Conservation (phyloP, 2,888 invertebrate species). For the Seira ritae region DNA sequence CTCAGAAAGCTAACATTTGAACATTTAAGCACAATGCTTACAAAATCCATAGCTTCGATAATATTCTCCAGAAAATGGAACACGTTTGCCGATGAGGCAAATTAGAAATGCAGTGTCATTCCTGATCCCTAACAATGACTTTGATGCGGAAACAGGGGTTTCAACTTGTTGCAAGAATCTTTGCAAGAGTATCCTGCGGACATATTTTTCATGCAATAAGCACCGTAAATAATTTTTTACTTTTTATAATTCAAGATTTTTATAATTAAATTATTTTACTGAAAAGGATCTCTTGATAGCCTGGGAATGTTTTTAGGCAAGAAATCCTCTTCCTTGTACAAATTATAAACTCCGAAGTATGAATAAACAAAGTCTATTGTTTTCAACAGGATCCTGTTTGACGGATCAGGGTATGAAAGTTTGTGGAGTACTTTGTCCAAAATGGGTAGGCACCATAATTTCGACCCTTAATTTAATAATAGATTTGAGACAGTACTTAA, state of each 20-base stretch:
- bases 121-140: conserved; percentile 40
- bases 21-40: no score
- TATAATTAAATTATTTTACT: no score
- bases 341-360: conserved; percentile 39
- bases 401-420: conserved; percentile 46
- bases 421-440: conserved; percentile 60
- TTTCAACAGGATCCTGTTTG: conserved; percentile 48
- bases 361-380: conserved; percentile 64
- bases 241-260: no score
- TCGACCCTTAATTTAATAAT: conserved; percentile 11
- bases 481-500: neutral
- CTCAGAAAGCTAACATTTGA: no score
- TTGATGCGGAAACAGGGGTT: conserved; percentile 36
- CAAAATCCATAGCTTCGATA: neutral
- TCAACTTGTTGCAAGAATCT: conserved; percentile 34
- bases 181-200: conserved; percentile 43
- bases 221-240: no score
- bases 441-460: conserved; percentile 41
- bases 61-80: conserved; percentile 50
- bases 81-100: conserved; percentile 42
- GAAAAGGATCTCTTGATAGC: no score
- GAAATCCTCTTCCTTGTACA: neutral
- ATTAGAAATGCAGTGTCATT: conserved; percentile 65
- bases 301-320: no score
- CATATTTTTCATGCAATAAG: no score